A percentile compares a stretch with the other conserved stretches of the same genome.
phyloP scores from a whole-genome alignment of 2,888 invertebrate species.

The Agelastica alni region DNA sequence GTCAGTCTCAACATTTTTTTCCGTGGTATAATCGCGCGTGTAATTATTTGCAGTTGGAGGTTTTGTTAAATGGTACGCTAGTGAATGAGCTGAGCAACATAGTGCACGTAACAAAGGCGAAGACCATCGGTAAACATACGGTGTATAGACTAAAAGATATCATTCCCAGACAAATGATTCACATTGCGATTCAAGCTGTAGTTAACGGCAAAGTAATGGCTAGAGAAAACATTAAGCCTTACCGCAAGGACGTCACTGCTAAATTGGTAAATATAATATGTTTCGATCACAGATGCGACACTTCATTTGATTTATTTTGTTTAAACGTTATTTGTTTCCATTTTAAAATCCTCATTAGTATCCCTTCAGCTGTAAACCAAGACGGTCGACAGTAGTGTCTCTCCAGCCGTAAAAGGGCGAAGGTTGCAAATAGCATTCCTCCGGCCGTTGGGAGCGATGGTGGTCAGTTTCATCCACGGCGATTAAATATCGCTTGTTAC shows the following conservation, averaged over 20 bases:
- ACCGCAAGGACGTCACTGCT: conserved; percentile 89
- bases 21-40: too few species aligned
- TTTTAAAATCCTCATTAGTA: too few species aligned
- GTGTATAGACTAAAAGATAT: conserved; percentile 78
- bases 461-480: too few species aligned
- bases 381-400: too few species aligned
- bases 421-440: too few species aligned
- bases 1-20: too few species aligned
- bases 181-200: conserved; percentile 85
- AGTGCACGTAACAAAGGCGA: conserved; percentile 73
- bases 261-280: conserved; percentile 86
- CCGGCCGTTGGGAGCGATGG: too few species aligned
- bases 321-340: background rate
- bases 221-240: conserved; percentile 84
- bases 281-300: too few species aligned
- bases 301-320: background rate
- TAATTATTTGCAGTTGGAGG: conserved; percentile 64
- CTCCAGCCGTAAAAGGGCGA: too few species aligned
- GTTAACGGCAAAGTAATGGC: conserved; percentile 79
- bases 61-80: conserved; percentile 76
- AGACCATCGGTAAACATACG: conserved; percentile 68
- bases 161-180: conserved; percentile 87
- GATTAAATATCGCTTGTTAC: too few species aligned
- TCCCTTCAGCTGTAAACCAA: too few species aligned
- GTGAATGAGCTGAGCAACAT: conserved; percentile 87